Percentiles rank a stretch among this genome's conserved stretches.
Conservation (phyloP, 2,888 invertebrate species). For the Lasioglossum villosulum region DNA sequence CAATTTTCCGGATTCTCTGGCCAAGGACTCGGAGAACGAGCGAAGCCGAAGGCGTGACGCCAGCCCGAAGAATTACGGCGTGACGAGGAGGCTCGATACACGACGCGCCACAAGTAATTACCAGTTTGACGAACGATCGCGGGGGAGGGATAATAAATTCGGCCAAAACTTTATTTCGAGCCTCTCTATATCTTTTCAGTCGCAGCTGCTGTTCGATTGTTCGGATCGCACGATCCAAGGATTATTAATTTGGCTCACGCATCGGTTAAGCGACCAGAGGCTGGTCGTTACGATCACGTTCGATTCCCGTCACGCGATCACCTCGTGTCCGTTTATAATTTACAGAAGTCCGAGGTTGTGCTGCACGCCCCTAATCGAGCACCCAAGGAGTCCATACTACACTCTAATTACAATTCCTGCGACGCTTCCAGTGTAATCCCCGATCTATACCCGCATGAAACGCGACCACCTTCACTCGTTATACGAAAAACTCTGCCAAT, state of each 20-base stretch:
- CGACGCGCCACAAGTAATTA: conserved; percentile 53
- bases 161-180: conserved; percentile 53
- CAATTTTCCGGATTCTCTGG: not conserved
- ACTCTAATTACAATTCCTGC: conserved; percentile 41
- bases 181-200: not conserved
- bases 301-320: conserved; percentile 58
- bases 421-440: not conserved
- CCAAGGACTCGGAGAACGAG: not conserved
- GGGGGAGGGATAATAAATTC: conserved; percentile 55
- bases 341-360: not conserved
- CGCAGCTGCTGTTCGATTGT: conserved; percentile 58
- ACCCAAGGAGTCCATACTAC: conserved; percentile 17
- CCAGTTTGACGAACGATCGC: conserved; percentile 53
- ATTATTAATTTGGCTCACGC: conserved; percentile 70
- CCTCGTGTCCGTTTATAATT: conserved; percentile 39
- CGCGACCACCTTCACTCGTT: not conserved
- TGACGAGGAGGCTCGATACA: conserved; percentile 2
- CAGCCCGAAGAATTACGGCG: not conserved
- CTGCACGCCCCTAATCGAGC: conserved; percentile 39
- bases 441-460: not conserved
- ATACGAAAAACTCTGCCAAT: not conserved
- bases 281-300: conserved; percentile 41
- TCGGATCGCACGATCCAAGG: conserved; percentile 52
- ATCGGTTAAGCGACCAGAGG: conserved; percentile 24
- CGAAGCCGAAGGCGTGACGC: not conserved